phyloP scores from a whole-genome alignment of 64 coral and sea anemone genomes.

The Acropora tenuis region DNA sequence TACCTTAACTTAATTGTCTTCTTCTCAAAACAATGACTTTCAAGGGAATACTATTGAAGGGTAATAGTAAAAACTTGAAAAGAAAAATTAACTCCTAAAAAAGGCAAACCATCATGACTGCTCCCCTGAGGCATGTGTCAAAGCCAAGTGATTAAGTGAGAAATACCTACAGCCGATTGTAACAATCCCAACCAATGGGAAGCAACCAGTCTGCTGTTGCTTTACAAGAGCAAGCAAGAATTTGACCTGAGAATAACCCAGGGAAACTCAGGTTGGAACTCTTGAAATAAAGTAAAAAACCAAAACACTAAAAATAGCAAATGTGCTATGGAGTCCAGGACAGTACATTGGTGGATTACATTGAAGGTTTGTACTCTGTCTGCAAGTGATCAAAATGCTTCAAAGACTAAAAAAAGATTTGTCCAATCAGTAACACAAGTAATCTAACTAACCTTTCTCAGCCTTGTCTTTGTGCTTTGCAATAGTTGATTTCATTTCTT shows the following conservation, averaged over 20 bases:
- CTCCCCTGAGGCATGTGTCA: too few species aligned
- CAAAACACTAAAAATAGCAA: not conserved
- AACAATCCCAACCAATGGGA: not conserved
- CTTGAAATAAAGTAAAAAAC: not conserved
- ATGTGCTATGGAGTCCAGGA: too few species aligned
- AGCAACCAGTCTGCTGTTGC: not conserved
- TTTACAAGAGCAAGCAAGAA: not conserved
- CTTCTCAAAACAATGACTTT: too few species aligned
- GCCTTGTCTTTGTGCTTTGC: constrained; percentile 73
- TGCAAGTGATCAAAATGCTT: not conserved
- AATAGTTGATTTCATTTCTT: constrained; percentile 79
- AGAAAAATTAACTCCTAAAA: too few species aligned
- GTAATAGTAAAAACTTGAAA: too few species aligned
- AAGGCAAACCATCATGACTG: too few species aligned
- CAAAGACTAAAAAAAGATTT: not conserved
- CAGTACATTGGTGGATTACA: too few species aligned
- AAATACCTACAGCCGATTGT: not conserved
- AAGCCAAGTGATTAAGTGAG: not conserved
- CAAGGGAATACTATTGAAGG: too few species aligned
- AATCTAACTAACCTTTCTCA: constrained; percentile 64
- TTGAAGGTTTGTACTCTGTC: too few species aligned
- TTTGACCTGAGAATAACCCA: not conserved
- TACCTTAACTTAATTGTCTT: too few species aligned
- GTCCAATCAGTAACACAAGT: not conserved
- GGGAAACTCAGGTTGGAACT: not conserved